These are phyloP conservation scores for Agrochola litura DNA, from an alignment of 2,888 invertebrate genomes.

Conservation along the genomic window DNA sequence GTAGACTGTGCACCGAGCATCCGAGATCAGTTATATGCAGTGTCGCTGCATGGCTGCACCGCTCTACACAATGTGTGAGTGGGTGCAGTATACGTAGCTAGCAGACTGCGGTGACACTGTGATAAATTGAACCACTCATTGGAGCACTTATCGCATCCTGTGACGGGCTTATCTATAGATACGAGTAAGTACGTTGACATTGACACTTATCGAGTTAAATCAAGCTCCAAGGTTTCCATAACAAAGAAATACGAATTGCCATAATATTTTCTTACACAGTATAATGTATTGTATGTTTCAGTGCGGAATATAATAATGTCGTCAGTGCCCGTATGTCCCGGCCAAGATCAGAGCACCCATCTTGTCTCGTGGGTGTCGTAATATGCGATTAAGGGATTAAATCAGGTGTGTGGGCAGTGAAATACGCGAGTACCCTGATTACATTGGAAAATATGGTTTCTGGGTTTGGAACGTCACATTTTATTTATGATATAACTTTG, in stretches of 20 bases:
- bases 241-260: constrained; percentile 6
- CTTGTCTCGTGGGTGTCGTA: constrained; percentile 44
- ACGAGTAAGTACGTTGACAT: constrained; percentile 54
- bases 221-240: constrained; percentile 10
- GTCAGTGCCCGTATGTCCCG: constrained; percentile 11
- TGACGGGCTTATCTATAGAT: constrained; percentile 54
- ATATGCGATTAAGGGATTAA: constrained; percentile 49
- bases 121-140: constrained; percentile 70
- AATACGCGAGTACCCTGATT: constrained; percentile 34
- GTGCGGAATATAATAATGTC: constrained; percentile 24
- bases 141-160: constrained; percentile 63
- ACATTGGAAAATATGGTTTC: constrained; percentile 18
- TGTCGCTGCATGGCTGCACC: constrained; percentile 44
- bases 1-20: constrained; percentile 16
- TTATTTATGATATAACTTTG: constrained; percentile 18
- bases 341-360: constrained; percentile 35
- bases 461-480: neutral
- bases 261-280: neutral
- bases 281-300: neutral
- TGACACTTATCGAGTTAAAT: constrained; percentile 49
- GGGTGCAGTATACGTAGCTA: constrained; percentile 38
- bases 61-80: constrained; percentile 46
- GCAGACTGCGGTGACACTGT: constrained; percentile 64
- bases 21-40: constrained; percentile 42
- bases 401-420: constrained; percentile 44